Conservation (phyloP, 2,797 vertebrate genomes). For the Thunnus albacares region DNA sequence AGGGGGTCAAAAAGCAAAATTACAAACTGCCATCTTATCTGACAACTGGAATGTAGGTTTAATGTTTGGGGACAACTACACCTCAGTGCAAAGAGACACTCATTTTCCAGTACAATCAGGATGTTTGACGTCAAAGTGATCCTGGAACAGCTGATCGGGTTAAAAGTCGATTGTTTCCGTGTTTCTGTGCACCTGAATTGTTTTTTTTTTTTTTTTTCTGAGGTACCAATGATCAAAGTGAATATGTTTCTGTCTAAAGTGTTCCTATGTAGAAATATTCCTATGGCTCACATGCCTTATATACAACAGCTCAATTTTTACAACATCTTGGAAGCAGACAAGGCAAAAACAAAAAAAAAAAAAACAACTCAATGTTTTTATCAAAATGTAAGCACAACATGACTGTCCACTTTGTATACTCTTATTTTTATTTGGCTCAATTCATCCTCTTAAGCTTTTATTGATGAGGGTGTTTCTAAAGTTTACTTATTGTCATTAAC, state of each 20-base stretch:
- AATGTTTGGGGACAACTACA: constrained; percentile 72
- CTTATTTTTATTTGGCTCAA: constrained; percentile 64
- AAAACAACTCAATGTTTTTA: constrained; percentile 18
- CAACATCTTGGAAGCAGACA: constrained; percentile 39
- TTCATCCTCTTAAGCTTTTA: constrained; percentile 73
- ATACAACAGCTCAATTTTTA: constrained; percentile 37
- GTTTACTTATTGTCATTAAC: constrained; percentile 78
- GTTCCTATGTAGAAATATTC: constrained; percentile 53
- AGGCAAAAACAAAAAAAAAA: constrained; percentile 37
- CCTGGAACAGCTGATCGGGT: constrained; percentile 51
- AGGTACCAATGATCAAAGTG: constrained; percentile 69
- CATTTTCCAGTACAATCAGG: constrained; percentile 57
- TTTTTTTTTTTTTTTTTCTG: constrained; percentile 25
- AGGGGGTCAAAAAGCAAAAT: constrained; percentile 70
- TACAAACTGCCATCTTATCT: constrained; percentile 81
- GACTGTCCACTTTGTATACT: constrained; percentile 67
- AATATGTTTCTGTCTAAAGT: constrained; percentile 58
- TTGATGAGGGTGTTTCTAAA: constrained; percentile 77
- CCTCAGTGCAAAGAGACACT: constrained; percentile 75
- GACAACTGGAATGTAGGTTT: constrained; percentile 89
- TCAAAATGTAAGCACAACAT: constrained; percentile 45
- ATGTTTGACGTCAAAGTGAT: constrained; percentile 40
- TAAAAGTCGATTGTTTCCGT: constrained; percentile 34
- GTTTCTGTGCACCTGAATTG: constrained; percentile 48
- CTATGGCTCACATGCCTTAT: constrained; percentile 54